Evolutionary conservation across 1,140 invertebrate species (phyloP).

Genomic region (Ruditapes philippinarum): DNA sequence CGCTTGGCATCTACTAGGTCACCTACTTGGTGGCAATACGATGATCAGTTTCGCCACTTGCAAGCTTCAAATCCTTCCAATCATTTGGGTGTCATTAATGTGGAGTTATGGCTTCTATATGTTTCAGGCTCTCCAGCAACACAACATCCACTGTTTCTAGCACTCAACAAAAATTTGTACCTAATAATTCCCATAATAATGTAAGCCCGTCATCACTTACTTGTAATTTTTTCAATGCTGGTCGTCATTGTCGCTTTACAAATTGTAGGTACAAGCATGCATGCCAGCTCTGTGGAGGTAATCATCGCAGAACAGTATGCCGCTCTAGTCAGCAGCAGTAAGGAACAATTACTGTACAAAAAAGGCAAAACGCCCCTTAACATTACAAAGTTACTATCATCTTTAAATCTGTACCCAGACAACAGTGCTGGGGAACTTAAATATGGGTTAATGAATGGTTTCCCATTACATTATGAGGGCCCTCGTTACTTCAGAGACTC

Average conservation of each 20-base stretch:
- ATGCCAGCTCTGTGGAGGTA: not conserved
- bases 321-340: not conserved
- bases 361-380: not conserved
- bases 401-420: not conserved
- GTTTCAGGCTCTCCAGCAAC: too few species aligned
- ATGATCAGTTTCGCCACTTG: too few species aligned
- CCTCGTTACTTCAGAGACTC: not conserved
- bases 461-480: not conserved
- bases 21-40: too few species aligned
- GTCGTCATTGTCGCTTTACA: not conserved
- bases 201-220: not conserved
- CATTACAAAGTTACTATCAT: not conserved
- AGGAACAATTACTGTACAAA: too few species aligned
- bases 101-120: too few species aligned
- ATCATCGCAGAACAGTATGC: not conserved
- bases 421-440: not conserved
- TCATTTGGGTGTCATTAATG: too few species aligned
- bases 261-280: conserved; percentile 1
- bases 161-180: not conserved
- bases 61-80: too few species aligned
- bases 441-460: not conserved
- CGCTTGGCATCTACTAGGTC: too few species aligned
- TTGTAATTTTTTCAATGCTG: not conserved
- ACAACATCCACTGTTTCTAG: not conserved
- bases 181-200: too few species aligned